Conservation (phyloP, 2,888 invertebrate species). For the Agrochola lota region DNA sequence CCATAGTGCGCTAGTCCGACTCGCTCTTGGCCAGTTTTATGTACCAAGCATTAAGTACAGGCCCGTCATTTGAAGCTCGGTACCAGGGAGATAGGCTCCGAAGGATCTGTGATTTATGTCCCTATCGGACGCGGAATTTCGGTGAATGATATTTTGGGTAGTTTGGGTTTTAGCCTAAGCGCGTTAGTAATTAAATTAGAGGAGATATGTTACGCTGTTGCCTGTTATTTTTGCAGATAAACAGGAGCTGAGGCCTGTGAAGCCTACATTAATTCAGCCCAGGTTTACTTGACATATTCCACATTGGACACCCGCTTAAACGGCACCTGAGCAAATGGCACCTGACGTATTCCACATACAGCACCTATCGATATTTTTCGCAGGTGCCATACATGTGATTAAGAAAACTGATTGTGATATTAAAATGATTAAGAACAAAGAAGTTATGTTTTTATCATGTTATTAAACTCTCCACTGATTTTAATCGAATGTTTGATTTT, state of each 20-base stretch:
- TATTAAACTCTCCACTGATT: too few relatives aligned
- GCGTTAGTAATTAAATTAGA: background rate
- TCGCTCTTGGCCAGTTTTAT: conserved; percentile 23
- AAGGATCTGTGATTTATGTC: conserved; percentile 55
- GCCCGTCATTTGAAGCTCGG: conserved; percentile 29
- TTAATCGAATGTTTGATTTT: too few relatives aligned
- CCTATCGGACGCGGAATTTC: conserved; percentile 27
- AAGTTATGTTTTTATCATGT: too few relatives aligned
- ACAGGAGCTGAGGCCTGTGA: background rate
- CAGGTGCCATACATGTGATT: too few relatives aligned
- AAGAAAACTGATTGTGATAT: too few relatives aligned
- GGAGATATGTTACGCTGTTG: background rate
- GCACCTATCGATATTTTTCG: too few relatives aligned
- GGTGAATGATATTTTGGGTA: conserved; percentile 39
- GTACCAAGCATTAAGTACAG: conserved; percentile 40
- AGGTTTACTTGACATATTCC: background rate
- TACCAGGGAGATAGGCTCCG: conserved; percentile 41
- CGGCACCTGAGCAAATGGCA: too few relatives aligned
- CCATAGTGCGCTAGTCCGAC: too few relatives aligned
- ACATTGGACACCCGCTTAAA: too few relatives aligned
- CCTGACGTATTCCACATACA: too few relatives aligned
- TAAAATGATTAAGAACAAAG: too few relatives aligned
- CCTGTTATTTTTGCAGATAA: background rate
- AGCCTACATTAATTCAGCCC: background rate
- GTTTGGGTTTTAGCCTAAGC: conserved; percentile 2